Evolutionary conservation across 2,888 invertebrate genomes (phyloP).

Genomic region (Itoplectis maculator): DNA sequence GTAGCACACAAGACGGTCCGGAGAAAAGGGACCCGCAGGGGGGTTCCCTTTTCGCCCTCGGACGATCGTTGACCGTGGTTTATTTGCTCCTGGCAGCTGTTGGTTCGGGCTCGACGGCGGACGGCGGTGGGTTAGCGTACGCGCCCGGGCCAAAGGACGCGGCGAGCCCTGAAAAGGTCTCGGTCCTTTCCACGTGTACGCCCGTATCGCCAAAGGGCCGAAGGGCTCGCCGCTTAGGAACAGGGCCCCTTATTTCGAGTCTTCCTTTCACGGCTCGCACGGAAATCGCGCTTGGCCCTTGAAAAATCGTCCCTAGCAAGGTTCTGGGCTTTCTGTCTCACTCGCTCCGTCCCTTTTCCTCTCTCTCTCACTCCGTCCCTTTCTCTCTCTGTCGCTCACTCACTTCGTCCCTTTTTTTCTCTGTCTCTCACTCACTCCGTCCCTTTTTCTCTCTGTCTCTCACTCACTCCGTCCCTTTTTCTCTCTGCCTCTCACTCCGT

Average conservation of each 20-base stretch:
- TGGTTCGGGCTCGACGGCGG: constrained; percentile 73
- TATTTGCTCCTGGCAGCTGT: constrained; percentile 81
- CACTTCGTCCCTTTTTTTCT: too few relatives aligned
- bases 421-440: too few relatives aligned
- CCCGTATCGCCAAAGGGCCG: constrained; percentile 38
- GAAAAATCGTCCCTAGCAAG: constrained; percentile 19
- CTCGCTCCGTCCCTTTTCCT: too few relatives aligned
- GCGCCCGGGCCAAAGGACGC: constrained; percentile 70
- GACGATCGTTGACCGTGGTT: constrained; percentile 72
- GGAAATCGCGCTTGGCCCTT: constrained; percentile 20
- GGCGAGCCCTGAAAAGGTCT: constrained; percentile 69
- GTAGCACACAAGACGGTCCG: constrained; percentile 37
- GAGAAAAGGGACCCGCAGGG: constrained; percentile 17
- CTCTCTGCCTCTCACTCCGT: too few relatives aligned
- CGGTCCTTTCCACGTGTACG: constrained; percentile 53
- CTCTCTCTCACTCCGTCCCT: background rate
- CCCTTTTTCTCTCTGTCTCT: background rate
- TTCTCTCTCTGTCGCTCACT: background rate
- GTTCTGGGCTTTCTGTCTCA: constrained; percentile 32
- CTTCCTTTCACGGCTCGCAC: constrained; percentile 29
- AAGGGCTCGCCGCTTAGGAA: constrained; percentile 59
- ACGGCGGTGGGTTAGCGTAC: too few relatives aligned
- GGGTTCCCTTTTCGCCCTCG: constrained; percentile 55
- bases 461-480: background rate
- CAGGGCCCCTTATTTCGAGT: constrained; percentile 32